Percentiles rank a stretch among this genome's conserved stretches.
phyloP scores from a whole-genome alignment of 2,113 vertebrate species.

The Pogonocichla stellata region DNA sequence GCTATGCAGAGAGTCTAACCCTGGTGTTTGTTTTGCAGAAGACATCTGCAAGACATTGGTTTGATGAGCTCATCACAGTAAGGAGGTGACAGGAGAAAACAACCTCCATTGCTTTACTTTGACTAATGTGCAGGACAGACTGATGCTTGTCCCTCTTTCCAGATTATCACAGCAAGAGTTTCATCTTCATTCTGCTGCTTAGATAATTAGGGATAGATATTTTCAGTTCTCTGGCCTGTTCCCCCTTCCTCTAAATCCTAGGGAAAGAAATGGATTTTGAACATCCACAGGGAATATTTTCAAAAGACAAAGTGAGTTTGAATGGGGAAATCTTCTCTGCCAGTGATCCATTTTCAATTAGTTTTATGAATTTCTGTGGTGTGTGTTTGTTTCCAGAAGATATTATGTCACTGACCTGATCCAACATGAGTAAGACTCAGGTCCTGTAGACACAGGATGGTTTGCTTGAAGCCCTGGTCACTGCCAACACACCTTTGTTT shows the following conservation, averaged over 20 bases:
- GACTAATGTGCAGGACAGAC: not conserved
- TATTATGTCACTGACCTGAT: not conserved
- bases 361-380: not conserved
- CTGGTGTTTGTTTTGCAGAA: not conserved
- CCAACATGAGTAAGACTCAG: not conserved
- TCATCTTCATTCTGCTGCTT: not conserved
- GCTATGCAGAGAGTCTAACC: not conserved
- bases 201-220: not conserved
- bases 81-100: not conserved
- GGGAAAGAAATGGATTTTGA: not conserved
- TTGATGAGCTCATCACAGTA: not conserved
- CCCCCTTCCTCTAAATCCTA: not conserved
- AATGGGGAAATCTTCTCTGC: not conserved
- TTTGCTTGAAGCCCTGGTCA: not conserved
- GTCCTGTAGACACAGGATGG: not conserved
- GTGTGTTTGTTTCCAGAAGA: not conserved
- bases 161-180: not conserved
- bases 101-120: not conserved
- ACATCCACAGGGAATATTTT: not conserved
- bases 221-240: not conserved
- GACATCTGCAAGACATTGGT: not conserved
- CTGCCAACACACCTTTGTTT: not conserved
- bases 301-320: not conserved
- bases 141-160: not conserved
- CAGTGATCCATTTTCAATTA: not conserved